These are phyloP conservation scores for Andrena dorsata DNA, from an alignment of 2,888 invertebrate species.

Conservation along the genomic window DNA sequence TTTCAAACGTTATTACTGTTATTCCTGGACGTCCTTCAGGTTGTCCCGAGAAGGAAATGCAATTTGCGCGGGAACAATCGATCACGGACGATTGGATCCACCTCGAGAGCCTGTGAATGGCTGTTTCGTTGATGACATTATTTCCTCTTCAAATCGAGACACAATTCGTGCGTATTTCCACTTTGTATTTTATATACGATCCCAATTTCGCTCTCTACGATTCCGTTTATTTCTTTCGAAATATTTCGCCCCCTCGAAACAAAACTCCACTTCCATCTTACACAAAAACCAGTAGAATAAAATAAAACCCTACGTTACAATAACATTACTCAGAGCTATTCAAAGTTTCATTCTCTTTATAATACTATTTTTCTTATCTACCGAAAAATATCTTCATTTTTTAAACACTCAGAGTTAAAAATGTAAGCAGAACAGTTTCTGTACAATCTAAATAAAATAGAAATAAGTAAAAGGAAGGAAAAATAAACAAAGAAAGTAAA, in stretches of 20 bases:
- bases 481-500: too few relatives aligned
- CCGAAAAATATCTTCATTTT: too few relatives aligned
- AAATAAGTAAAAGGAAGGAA: too few relatives aligned
- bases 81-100: constrained; percentile 57
- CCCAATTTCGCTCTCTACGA: background rate
- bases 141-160: constrained; percentile 55
- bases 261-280: background rate
- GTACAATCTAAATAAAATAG: too few relatives aligned
- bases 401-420: too few relatives aligned
- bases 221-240: background rate
- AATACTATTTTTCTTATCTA: too few relatives aligned
- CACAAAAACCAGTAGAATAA: background rate
- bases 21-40: constrained; percentile 45
- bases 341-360: too few relatives aligned
- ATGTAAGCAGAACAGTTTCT: too few relatives aligned
- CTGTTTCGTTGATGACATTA: constrained; percentile 51
- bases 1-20: constrained; percentile 43
- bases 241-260: background rate
- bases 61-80: constrained; percentile 56
- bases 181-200: background rate
- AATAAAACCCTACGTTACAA: too few relatives aligned
- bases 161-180: constrained; percentile 43
- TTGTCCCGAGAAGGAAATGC: constrained; percentile 48
- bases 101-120: constrained; percentile 46
- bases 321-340: too few relatives aligned